A percentile compares a stretch with the other conserved stretches of the same genome.
These are phyloP conservation scores for Dallia pectoralis DNA, from an alignment of 2,797 vertebrate genomes.

Conservation along the genomic window DNA sequence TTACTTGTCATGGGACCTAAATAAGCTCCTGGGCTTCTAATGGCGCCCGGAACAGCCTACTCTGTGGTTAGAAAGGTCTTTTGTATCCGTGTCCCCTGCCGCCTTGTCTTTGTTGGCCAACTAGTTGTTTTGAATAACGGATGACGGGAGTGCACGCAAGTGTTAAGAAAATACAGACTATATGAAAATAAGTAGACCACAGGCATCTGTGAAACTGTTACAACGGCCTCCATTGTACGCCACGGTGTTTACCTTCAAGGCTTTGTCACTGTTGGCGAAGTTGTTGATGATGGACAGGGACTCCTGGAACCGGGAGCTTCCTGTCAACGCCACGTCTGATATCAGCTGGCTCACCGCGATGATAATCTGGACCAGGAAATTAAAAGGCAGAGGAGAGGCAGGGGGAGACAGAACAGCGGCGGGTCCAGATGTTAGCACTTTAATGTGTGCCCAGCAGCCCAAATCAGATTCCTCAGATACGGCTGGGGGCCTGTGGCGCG, in stretches of 20 bases:
- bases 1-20: too few relatives aligned
- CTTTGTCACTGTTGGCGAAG: slow-evolving; percentile 95
- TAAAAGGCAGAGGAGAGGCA: background rate
- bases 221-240: too few relatives aligned
- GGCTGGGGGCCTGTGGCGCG: too few relatives aligned
- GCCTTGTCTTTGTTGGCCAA: background rate
- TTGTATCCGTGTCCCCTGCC: too few relatives aligned
- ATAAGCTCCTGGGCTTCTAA: too few relatives aligned
- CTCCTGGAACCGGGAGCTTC: slow-evolving; percentile 94
- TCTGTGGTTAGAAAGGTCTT: too few relatives aligned
- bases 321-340: slow-evolving; percentile 90
- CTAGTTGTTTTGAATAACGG: background rate
- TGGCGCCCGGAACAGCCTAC: too few relatives aligned
- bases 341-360: slow-evolving; percentile 97
- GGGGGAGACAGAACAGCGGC: too few relatives aligned
- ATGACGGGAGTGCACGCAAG: background rate
- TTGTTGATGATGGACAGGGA: slow-evolving; percentile 98
- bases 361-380: slow-evolving; percentile 82
- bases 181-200: background rate
- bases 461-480: too few relatives aligned
- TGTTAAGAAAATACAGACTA: background rate
- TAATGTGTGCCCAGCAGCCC: too few relatives aligned
- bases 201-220: background rate
- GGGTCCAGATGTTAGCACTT: background rate
- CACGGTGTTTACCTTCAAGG: slow-evolving; percentile 85